phyloP scores from a whole-genome alignment of 2,113 vertebrate species.

The Cnemophilus loriae region DNA sequence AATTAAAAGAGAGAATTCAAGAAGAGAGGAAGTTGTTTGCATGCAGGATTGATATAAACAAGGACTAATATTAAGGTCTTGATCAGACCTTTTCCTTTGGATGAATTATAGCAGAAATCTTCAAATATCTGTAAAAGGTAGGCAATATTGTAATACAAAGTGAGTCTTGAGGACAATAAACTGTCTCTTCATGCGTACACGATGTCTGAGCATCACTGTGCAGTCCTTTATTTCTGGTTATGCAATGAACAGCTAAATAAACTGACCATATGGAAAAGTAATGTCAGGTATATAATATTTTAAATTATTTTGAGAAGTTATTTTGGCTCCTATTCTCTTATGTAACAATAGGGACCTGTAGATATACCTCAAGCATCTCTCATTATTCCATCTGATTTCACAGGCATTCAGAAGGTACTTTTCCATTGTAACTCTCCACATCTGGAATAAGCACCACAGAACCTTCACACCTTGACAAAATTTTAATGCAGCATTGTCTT shows the following conservation, averaged over 20 bases:
- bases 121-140: neutral
- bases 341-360: neutral
- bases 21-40: neutral
- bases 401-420: neutral
- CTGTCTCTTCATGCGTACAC: neutral
- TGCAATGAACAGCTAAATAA: neutral
- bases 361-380: neutral
- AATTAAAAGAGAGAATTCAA: neutral
- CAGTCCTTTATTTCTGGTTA: neutral
- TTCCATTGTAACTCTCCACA: neutral
- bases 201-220: neutral
- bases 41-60: neutral
- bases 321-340: neutral
- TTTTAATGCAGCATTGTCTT: neutral
- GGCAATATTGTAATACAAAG: neutral
- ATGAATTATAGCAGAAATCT: neutral
- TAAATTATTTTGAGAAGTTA: neutral
- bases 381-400: neutral
- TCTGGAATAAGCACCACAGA: neutral
- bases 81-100: neutral
- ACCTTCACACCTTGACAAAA: neutral
- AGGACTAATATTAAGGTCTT: neutral
- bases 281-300: neutral
- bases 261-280: neutral
- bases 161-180: neutral